phyloP scores from a whole-genome alignment of 1,140 invertebrate species.

The Cephus cinctus region DNA sequence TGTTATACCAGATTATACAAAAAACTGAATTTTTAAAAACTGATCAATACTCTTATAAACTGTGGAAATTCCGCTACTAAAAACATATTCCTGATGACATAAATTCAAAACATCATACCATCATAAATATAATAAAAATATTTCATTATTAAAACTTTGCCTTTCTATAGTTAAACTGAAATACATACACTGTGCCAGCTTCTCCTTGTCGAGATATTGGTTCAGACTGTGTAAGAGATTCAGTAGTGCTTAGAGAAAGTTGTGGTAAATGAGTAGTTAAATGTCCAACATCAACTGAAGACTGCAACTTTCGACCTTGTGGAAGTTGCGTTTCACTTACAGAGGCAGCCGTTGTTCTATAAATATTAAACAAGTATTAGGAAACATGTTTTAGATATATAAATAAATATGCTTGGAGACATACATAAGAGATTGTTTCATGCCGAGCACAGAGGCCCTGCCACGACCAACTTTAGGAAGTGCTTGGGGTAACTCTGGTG shows the following conservation, averaged over 20 bases:
- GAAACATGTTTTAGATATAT: too few relatives aligned
- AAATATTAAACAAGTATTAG: too few relatives aligned
- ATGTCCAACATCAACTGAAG: too few relatives aligned
- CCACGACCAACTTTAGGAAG: background rate
- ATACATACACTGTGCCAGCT: slow-evolving; percentile 29
- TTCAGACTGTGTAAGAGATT: slow-evolving; percentile 1
- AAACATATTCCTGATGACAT: background rate
- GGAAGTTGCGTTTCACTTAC: background rate
- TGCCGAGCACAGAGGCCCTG: background rate
- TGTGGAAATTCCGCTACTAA: slow-evolving; percentile 5
- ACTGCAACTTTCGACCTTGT: too few relatives aligned
- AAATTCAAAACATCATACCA: background rate
- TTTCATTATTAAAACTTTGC: slow-evolving; percentile 5
- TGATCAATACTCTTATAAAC: slow-evolving; percentile 10
- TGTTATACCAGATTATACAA: too few relatives aligned
- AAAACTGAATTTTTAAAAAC: background rate
- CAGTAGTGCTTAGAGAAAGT: background rate
- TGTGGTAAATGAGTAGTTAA: too few relatives aligned
- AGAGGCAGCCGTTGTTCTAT: too few relatives aligned
- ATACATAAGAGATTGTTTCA: background rate
- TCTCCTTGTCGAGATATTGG: slow-evolving; percentile 22
- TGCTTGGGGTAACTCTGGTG: background rate
- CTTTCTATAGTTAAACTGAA: too few relatives aligned
- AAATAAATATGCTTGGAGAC: background rate
- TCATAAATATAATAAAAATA: slow-evolving; percentile 1